Conservation (phyloP, 2,113 vertebrate genomes). For the Austrofundulus limnaeus region DNA sequence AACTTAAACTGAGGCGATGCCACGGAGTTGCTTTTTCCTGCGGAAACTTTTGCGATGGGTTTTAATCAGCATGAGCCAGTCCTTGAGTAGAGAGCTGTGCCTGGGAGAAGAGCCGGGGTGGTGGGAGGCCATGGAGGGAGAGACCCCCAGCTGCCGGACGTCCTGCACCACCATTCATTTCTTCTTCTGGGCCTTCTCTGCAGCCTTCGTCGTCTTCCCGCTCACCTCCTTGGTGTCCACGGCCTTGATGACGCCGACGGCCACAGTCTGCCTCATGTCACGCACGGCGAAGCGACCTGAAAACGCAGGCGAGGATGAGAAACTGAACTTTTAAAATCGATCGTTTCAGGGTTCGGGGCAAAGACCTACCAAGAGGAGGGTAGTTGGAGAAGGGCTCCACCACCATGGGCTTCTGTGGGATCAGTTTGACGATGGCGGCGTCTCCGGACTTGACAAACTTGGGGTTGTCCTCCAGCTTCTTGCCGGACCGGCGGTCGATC, state of each 20-base stretch:
- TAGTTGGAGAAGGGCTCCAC: conserved; percentile 81
- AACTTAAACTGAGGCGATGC: conserved; percentile 78
- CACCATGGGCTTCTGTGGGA: conserved; percentile 82
- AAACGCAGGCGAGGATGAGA: too few species aligned
- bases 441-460: conserved; percentile 82
- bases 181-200: conserved; percentile 76
- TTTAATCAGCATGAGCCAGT: conserved; percentile 88
- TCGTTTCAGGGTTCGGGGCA: too few species aligned
- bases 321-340: too few species aligned
- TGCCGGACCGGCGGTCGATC: conserved; percentile 84
- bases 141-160: too few species aligned
- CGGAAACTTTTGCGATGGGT: conserved; percentile 85
- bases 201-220: conserved; percentile 82
- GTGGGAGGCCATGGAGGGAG: too few species aligned
- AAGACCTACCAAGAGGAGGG: conserved; percentile 77
- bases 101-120: conserved; percentile 72
- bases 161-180: conserved; percentile 76
- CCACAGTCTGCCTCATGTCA: conserved; percentile 86
- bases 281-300: conserved; percentile 83
- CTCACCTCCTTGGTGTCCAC: conserved; percentile 71
- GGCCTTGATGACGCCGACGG: conserved; percentile 82
- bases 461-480: conserved; percentile 82
- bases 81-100: conserved; percentile 81
- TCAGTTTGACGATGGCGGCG: conserved; percentile 79
- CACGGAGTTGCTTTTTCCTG: conserved; percentile 82